These are phyloP conservation scores for Sterna hirundo DNA, from an alignment of 2,113 vertebrate genomes.

Conservation along the genomic window DNA sequence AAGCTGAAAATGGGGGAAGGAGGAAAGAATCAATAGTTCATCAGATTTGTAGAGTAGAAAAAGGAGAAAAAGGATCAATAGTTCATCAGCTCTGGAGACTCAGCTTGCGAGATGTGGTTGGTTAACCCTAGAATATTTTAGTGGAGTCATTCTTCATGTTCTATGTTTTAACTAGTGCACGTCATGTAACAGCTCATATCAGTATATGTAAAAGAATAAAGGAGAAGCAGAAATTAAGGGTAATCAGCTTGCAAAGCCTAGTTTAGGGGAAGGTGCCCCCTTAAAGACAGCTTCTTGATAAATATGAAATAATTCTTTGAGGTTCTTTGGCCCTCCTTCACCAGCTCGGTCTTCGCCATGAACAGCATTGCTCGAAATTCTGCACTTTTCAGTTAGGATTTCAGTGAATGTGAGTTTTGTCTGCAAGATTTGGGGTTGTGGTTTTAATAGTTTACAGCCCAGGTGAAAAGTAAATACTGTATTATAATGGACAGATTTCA, in stretches of 20 bases:
- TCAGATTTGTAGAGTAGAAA: not conserved
- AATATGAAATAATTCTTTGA: not conserved
- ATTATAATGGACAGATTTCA: conserved; percentile 5
- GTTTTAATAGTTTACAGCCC: conserved; percentile 35
- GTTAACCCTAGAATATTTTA: not conserved
- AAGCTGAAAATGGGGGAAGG: not conserved
- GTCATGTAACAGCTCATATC: not conserved
- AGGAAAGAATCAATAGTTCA: conserved; percentile 32
- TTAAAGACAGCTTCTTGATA: not conserved
- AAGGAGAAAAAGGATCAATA: not conserved
- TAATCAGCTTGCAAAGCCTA: not conserved
- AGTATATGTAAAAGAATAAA: not conserved
- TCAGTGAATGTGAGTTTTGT: conserved; percentile 38
- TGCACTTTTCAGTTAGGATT: not conserved
- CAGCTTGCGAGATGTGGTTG: not conserved
- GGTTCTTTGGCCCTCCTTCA: not conserved
- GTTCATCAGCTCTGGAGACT: not conserved
- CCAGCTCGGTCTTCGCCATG: not conserved
- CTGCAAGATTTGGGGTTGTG: not conserved
- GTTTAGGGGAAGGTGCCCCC: not conserved
- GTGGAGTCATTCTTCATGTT: not conserved
- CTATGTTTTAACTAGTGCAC: not conserved
- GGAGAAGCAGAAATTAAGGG: not conserved
- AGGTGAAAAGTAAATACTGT: conserved; percentile 23
- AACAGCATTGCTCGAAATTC: not conserved